Evolutionary conservation across 2,888 invertebrate species (phyloP).

Genomic region (Xestoiulus laeticollis): DNA sequence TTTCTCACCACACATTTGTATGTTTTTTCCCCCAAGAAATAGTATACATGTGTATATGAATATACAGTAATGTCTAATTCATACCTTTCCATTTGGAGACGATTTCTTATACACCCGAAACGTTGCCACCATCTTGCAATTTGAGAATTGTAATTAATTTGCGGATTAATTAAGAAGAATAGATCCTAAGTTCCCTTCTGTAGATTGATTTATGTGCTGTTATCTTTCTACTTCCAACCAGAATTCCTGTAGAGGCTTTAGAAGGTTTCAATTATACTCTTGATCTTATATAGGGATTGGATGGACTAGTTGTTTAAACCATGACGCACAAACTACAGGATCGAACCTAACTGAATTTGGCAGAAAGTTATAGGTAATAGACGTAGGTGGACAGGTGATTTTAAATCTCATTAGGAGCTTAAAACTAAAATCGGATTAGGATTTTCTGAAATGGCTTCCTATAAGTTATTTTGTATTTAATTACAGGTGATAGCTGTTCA

Average conservation of each 20-base stretch:
- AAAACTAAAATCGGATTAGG: too few relatives aligned
- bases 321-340: not conserved
- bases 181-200: too few relatives aligned
- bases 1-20: too few relatives aligned
- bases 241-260: not conserved
- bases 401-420: not conserved
- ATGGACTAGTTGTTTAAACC: not conserved
- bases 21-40: too few relatives aligned
- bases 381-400: not conserved
- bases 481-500: not conserved
- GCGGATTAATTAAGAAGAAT: too few relatives aligned
- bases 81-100: conserved; percentile 81
- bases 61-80: too few relatives aligned
- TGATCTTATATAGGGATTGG: not conserved
- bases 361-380: not conserved
- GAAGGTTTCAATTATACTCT: not conserved
- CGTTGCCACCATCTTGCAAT: conserved; percentile 79
- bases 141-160: too few relatives aligned
- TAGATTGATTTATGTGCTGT: too few relatives aligned
- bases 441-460: too few relatives aligned
- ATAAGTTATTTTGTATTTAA: not conserved
- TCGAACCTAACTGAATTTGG: not conserved
- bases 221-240: not conserved
- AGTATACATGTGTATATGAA: too few relatives aligned
- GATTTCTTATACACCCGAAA: conserved; percentile 92